Evolutionary conservation across 2,797 vertebrate species (phyloP).

Genomic region (Oreonectes daqikongensis): DNA sequence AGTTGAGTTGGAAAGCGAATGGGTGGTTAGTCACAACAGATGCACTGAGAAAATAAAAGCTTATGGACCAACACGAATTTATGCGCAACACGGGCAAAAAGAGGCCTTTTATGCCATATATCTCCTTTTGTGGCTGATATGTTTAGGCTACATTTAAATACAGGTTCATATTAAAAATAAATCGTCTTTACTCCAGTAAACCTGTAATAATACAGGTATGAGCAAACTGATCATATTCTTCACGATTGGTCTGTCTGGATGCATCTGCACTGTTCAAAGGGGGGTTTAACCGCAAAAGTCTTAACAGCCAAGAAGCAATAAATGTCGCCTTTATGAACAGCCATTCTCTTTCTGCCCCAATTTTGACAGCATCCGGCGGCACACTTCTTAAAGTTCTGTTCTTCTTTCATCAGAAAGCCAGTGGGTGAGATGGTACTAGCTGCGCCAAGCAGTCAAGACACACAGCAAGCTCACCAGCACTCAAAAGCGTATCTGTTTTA

Average conservation of each 20-base stretch:
- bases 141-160: too few relatives aligned
- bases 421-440: constrained; percentile 62
- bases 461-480: constrained; percentile 58
- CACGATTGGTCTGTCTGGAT: constrained; percentile 24
- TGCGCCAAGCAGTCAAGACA: constrained; percentile 58
- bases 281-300: constrained; percentile 47
- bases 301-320: constrained; percentile 57
- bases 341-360: constrained; percentile 51
- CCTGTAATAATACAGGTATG: constrained; percentile 8
- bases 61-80: too few relatives aligned
- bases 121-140: too few relatives aligned
- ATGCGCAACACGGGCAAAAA: too few relatives aligned
- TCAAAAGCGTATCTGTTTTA: constrained; percentile 57
- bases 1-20: constrained; percentile 4
- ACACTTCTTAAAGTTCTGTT: constrained; percentile 61
- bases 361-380: constrained; percentile 64
- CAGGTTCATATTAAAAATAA: too few relatives aligned
- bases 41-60: too few relatives aligned
- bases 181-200: not conserved
- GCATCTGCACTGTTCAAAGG: constrained; percentile 31
- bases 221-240: constrained; percentile 3
- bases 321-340: constrained; percentile 54
- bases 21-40: too few relatives aligned
- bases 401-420: constrained; percentile 62
- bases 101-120: too few relatives aligned